Percentiles rank a stretch among this genome's conserved stretches.
phyloP scores from a whole-genome alignment of 2,113 vertebrate genomes.

The Leptodactylus fuscus region DNA sequence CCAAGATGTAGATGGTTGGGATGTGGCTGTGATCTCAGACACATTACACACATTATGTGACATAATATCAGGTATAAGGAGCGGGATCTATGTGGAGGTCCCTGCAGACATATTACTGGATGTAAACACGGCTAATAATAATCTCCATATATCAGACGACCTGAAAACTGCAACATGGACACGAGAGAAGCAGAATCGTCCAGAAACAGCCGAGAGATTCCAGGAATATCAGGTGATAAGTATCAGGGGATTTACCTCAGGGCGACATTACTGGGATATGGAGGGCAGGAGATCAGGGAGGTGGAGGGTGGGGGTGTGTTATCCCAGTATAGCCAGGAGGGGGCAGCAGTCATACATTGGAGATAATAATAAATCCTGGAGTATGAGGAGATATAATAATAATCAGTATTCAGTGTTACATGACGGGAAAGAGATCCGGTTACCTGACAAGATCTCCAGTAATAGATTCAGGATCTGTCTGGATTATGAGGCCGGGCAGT shows the following conservation, averaged over 20 bases:
- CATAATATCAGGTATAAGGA: neutral
- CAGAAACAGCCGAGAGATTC: slow-evolving; percentile 5
- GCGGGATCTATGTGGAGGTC: neutral
- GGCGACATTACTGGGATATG: slow-evolving; percentile 11
- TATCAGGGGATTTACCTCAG: neutral
- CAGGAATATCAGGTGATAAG: neutral
- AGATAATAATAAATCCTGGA: neutral
- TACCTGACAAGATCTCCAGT: neutral
- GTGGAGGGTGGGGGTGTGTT: neutral
- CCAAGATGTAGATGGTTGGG: neutral
- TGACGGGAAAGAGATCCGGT: neutral
- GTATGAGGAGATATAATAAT: neutral
- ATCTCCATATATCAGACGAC: neutral
- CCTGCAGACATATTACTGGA: slow-evolving; percentile 13
- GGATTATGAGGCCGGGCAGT: neutral
- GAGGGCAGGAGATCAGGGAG: neutral
- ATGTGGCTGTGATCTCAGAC: neutral
- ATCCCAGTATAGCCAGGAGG: slow-evolving; percentile 5
- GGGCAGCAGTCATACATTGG: neutral
- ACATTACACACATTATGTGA: slow-evolving; percentile 21
- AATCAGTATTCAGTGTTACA: neutral
- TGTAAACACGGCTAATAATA: neutral
- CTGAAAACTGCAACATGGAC: neutral
- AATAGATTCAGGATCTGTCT: neutral
- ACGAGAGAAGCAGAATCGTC: neutral